Evolutionary conservation across 2,888 invertebrate species (phyloP), one percentile per base, ranked within the genome.

Genomic region (Synanthedon vespiformis): DNA sequence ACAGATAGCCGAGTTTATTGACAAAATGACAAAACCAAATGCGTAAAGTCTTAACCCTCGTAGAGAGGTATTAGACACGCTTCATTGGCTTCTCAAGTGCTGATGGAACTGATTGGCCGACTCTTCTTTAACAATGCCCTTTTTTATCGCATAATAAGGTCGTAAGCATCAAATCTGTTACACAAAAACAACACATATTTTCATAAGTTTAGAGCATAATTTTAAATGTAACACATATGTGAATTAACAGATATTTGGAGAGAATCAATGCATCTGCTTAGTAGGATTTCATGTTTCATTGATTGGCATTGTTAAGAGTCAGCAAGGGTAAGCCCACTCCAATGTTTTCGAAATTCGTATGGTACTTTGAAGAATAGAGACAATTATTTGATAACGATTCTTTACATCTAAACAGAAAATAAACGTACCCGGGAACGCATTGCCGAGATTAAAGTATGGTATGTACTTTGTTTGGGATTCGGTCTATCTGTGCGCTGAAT

Each of bases 51-150:
- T 83, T 83, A 84, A 81, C 85, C 83, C 78, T 77, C 76, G 67
- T 70, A 65, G 69, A 72, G 63, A 61, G 68, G 77, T 68, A 77
- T 85, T 84, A 83, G 66, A 61, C 67, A 65, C 83, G 80, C 76
- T 80, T 82, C 86, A 86, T 85, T 77, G 84, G 75, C 64, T 76
- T 74, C 80, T 80, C 77, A 76, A 86, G 86, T 79, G 78, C 72
- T 77, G 85, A 83, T 83, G 74, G 77, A 77, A 80, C 79, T 82
- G 86, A 87, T 87, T 87, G 86, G 80, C 80, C 80, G 74, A 77
- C 74, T 79, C 74, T 68, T 62, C 72, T 71, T 68, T 77, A 80
- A 86, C 86, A 86, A 86, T 81, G 65, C 68, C 64, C 59, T 59
- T 62, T 54, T 18, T 52, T 44, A 8, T 52, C 41, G 16, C 41